Base-by-base conservation (phyloP, 1,140 invertebrate species). In the Procambarus virginalis region DNA sequence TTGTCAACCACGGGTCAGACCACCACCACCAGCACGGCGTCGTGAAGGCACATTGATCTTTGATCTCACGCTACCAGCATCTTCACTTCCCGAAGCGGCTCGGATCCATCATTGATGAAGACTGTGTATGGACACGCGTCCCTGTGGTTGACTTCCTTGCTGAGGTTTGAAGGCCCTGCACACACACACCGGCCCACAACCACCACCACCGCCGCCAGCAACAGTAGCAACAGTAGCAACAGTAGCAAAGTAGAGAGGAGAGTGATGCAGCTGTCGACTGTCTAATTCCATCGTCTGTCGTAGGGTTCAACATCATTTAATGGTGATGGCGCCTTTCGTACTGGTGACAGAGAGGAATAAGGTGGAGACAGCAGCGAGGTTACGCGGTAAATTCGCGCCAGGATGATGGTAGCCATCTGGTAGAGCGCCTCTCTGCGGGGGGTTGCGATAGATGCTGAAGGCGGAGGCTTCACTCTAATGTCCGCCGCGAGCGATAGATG, bases 31-130 rank as follows among this genome's bases (percentile, higher is more conserved):
- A 82, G 48, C 80, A 82, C 80, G 80, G 80, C 80, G 80, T 82
- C 80, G 58, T 64, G 68, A 82, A 82, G 80, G 80, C 80, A 82
- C 80, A 82, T 82, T 82, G 80, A 82, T 82, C 80, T 82, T 68
- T 34, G 60, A 82, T 82, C 68, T 82, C 80, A 10, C 68, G 4
- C n/a, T 34, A 73, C 68, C 6, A n/a, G 68, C 10, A 45, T 82
- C 80, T 45, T 82, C 80, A 45, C 6, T 51, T 17, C 79, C 51
- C 51, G 20, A 81, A 55, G 80, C 58, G 60, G 22, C 34, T 60
- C 58, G 60, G 58, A 12, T 46, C 58, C 22, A 22, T 82, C 58
- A 64, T 68, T 45, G 80, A 45, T 46, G 80, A 68, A 60, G 6
- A 73, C 6, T 73, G 68, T 73, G 68, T 22, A 73, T 34, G 80